Conservation (phyloP, 2,888 invertebrate species). For the Euplexia lucipara region DNA sequence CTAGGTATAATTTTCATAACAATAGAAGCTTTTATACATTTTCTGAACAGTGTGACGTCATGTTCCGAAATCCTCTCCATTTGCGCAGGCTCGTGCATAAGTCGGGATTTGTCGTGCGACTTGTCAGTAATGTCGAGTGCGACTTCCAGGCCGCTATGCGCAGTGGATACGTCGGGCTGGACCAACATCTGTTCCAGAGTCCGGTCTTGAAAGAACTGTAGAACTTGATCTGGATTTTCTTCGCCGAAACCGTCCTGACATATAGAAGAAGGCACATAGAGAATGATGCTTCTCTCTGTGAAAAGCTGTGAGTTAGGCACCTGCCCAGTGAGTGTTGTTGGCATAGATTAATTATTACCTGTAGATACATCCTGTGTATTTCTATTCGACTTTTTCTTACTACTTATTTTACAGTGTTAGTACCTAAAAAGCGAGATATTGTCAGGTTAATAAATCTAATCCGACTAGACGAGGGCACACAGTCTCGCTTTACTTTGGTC, state of each 20-base stretch:
- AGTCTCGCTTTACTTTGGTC: not conserved
- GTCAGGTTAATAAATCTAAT: not conserved
- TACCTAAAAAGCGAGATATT: too few species aligned
- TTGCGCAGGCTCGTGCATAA: constrained; percentile 61
- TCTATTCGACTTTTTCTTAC: too few species aligned
- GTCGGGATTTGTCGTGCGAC: constrained; percentile 72
- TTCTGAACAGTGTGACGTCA: constrained; percentile 77
- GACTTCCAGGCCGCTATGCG: constrained; percentile 72
- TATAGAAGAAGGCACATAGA: not conserved
- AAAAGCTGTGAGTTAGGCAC: not conserved
- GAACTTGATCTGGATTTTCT: constrained; percentile 75
- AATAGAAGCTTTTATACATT: constrained; percentile 73
- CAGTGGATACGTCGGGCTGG: constrained; percentile 63
- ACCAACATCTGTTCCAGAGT: constrained; percentile 81
- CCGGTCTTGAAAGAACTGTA: constrained; percentile 74
- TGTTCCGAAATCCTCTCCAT: constrained; percentile 81
- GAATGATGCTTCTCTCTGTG: not conserved
- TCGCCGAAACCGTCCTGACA: constrained; percentile 85
- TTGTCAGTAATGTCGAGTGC: constrained; percentile 70
- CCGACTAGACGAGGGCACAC: constrained; percentile 33
- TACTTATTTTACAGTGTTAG: too few species aligned
- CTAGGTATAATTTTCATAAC: not conserved
- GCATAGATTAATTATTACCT: too few species aligned
- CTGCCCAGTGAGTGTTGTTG: not conserved
- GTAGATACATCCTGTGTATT: too few species aligned